Percentiles rank a stretch among this genome's conserved stretches.
These are phyloP conservation scores for Monomorium pharaonis DNA, from an alignment of 1,140 invertebrate species.

Conservation along the genomic window DNA sequence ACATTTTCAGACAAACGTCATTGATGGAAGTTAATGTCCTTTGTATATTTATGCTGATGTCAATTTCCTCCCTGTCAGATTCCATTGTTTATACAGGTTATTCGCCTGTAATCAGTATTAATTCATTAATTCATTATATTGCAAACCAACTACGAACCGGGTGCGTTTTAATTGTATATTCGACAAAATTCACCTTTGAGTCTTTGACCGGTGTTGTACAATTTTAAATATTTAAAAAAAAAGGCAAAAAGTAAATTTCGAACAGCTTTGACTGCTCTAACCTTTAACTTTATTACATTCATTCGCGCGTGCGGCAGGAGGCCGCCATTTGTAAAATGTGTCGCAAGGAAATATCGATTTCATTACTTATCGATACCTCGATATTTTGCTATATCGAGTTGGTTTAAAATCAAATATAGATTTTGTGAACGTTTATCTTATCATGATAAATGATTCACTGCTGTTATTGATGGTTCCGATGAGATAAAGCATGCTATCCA, in stretches of 20 bases:
- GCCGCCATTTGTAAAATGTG: background rate
- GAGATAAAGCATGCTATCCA: background rate
- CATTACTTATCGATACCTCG: background rate
- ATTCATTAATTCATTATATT: background rate
- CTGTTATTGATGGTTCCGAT: background rate
- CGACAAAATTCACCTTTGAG: background rate
- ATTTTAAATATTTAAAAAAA: background rate
- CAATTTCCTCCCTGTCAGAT: background rate
- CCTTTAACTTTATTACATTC: too few relatives aligned
- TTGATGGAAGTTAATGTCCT: constrained; percentile 67
- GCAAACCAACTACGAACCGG: background rate
- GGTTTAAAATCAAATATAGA: background rate
- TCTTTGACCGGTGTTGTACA: background rate
- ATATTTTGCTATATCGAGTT: background rate
- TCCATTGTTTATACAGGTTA: background rate
- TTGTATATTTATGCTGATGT: constrained; percentile 64
- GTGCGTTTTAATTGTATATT: background rate
- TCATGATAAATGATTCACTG: constrained; percentile 4
- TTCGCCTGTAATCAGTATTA: background rate
- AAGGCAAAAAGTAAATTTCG: too few relatives aligned
- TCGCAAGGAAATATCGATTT: background rate
- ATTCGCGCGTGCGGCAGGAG: background rate
- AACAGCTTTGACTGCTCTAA: too few relatives aligned
- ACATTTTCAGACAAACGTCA: constrained; percentile 71
- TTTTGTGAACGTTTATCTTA: constrained; percentile 1